phyloP scores from a whole-genome alignment of 2,113 vertebrate species.

The Charadrius vociferus region DNA sequence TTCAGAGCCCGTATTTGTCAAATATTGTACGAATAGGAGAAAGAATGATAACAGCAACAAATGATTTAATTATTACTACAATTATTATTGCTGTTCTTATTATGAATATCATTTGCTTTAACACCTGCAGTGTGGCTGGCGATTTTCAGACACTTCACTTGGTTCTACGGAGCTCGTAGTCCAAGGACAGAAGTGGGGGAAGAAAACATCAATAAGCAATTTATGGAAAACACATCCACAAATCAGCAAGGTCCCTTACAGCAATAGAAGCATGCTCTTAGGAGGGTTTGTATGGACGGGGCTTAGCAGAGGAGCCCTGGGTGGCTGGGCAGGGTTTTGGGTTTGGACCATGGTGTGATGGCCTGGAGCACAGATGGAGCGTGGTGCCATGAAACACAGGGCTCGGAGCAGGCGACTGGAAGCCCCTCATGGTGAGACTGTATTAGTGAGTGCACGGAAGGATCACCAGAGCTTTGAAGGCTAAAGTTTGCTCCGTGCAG shows the following conservation, averaged over 20 bases:
- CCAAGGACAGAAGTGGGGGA: not conserved
- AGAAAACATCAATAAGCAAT: not conserved
- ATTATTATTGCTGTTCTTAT: not conserved
- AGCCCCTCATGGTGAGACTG: accelerated
- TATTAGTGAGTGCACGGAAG: not conserved
- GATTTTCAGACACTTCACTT: not conserved
- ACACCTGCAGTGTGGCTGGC: not conserved
- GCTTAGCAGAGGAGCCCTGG: not conserved
- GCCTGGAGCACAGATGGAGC: not conserved
- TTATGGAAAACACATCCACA: not conserved
- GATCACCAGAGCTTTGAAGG: not conserved
- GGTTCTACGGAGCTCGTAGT: not conserved
- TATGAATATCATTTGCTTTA: not conserved
- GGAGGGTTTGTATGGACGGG: not conserved
- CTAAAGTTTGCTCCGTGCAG: not conserved
- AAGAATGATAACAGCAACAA: not conserved
- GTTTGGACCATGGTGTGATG: not conserved
- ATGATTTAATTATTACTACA: not conserved
- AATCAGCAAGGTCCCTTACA: not conserved
- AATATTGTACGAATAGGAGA: not conserved
- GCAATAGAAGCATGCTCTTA: not conserved
- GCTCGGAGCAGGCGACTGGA: not conserved
- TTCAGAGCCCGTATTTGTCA: not conserved
- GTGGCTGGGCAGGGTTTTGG: not conserved
- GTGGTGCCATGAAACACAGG: not conserved